Conservation (phyloP, 2,888 invertebrate genomes). For the Hipparchia semele region DNA sequence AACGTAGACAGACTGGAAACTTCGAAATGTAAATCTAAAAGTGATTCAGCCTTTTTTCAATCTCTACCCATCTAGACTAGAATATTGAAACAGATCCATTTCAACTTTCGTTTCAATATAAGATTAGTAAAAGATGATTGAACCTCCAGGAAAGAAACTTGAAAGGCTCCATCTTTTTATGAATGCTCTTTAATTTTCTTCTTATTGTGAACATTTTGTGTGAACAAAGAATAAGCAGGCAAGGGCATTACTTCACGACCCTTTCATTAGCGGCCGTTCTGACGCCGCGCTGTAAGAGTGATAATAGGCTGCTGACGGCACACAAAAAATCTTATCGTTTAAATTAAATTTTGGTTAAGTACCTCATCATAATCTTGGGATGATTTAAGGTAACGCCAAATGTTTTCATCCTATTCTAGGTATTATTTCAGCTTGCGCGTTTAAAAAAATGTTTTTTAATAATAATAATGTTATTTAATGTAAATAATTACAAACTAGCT, state of each 20-base stretch:
- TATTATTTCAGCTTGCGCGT: too few relatives aligned
- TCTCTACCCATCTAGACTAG: background rate
- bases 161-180: conserved; percentile 43
- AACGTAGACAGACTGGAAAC: background rate
- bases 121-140: conserved; percentile 4
- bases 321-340: conserved; percentile 21
- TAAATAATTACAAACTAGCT: too few relatives aligned
- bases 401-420: background rate
- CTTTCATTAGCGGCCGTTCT: conserved; percentile 36
- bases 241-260: conserved; percentile 46
- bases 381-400: background rate
- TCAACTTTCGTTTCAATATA: conserved; percentile 4
- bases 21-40: background rate
- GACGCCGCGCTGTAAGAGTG: conserved; percentile 28
- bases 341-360: conserved; percentile 10
- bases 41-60: background rate
- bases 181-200: conserved; percentile 62
- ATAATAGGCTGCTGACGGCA: conserved; percentile 29
- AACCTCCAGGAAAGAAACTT: background rate
- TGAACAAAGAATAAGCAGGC: conserved; percentile 47
- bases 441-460: too few relatives aligned
- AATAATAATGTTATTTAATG: too few relatives aligned
- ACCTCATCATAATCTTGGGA: conserved; percentile 10
- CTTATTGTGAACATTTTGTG: conserved; percentile 57
- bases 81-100: background rate